Conservation (phyloP, 2,797 vertebrate genomes). For the Bradypodion ventrale region DNA sequence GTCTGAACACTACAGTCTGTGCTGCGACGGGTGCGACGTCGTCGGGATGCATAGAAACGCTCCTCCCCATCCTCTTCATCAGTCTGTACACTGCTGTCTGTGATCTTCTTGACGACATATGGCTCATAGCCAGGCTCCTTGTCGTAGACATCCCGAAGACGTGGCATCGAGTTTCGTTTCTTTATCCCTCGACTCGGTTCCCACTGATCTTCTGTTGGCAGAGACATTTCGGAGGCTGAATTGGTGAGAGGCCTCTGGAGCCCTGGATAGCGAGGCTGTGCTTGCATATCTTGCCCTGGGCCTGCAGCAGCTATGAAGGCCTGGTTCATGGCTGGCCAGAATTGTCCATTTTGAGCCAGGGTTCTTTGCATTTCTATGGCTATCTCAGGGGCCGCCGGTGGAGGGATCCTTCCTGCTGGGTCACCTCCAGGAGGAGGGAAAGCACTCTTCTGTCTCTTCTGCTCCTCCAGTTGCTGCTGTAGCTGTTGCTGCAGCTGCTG, state of each 20-base stretch:
- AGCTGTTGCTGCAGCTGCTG: slow-evolving; percentile 98
- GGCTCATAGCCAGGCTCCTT: slow-evolving; percentile 82
- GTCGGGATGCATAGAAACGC: slow-evolving; percentile 87
- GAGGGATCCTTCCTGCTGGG: slow-evolving; percentile 83
- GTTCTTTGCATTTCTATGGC: slow-evolving; percentile 68
- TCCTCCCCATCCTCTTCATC: slow-evolving; percentile 96
- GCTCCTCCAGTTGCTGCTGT: slow-evolving; percentile 96
- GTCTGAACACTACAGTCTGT: slow-evolving; percentile 97
- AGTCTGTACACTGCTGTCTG: slow-evolving; percentile 96
- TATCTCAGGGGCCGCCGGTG: slow-evolving; percentile 76
- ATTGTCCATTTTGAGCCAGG: slow-evolving; percentile 88
- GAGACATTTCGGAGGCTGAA: slow-evolving; percentile 94
- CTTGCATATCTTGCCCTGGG: slow-evolving; percentile 77
- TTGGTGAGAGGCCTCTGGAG: slow-evolving; percentile 89
- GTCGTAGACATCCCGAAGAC: slow-evolving; percentile 88
- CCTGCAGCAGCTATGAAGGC: slow-evolving; percentile 76
- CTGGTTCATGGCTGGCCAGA: slow-evolving; percentile 81
- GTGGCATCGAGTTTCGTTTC: slow-evolving; percentile 97
- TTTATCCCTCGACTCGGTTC: slow-evolving; percentile 84
- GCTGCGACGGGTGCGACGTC: slow-evolving; percentile 89
- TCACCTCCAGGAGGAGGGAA: slow-evolving; percentile 85
- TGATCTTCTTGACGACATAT: slow-evolving; percentile 79
- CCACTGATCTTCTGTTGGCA: slow-evolving; percentile 88
- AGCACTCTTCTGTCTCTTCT: slow-evolving; percentile 89
- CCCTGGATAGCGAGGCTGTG: slow-evolving; percentile 60